Evolutionary conservation across 2,113 vertebrate genomes (phyloP).

Genomic region (Syngnathoides biaculeatus): DNA sequence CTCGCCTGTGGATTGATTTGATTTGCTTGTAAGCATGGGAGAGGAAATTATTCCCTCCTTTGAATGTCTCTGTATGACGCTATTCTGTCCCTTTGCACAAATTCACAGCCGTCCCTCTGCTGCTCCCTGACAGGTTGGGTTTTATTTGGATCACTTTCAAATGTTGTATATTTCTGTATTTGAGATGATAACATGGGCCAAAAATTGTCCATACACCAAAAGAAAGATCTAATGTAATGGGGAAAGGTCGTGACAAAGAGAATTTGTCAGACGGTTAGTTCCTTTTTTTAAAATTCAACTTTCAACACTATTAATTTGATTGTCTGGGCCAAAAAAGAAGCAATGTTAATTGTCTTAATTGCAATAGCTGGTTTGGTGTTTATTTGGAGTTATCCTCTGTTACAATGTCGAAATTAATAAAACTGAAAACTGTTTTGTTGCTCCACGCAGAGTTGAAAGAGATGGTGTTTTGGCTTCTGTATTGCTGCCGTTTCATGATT

Average conservation of each 20-base stretch:
- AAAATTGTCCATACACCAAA: background rate
- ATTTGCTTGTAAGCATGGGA: slow-evolving; percentile 32
- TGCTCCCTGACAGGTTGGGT: background rate
- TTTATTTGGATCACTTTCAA: too few relatives aligned
- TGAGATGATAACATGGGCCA: background rate
- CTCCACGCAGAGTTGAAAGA: too few relatives aligned
- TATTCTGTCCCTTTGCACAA: background rate
- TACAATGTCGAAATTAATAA: too few relatives aligned
- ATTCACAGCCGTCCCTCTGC: background rate
- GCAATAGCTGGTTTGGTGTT: too few relatives aligned
- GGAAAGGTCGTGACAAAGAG: background rate
- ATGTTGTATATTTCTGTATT: background rate
- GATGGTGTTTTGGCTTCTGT: too few relatives aligned
- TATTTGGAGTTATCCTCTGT: too few relatives aligned
- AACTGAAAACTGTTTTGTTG: too few relatives aligned
- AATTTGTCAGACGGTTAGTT: background rate
- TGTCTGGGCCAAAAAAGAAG: background rate
- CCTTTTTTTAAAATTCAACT: background rate
- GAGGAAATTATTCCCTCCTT: slow-evolving; percentile 27
- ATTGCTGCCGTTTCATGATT: too few relatives aligned
- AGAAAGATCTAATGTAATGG: background rate
- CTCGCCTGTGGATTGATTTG: slow-evolving; percentile 39
- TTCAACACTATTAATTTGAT: background rate
- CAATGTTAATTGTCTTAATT: background rate
- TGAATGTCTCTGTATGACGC: slow-evolving; percentile 14